Evolutionary conservation across 2,888 invertebrate species (phyloP).

Genomic region (Lasioglossum villosulum): DNA sequence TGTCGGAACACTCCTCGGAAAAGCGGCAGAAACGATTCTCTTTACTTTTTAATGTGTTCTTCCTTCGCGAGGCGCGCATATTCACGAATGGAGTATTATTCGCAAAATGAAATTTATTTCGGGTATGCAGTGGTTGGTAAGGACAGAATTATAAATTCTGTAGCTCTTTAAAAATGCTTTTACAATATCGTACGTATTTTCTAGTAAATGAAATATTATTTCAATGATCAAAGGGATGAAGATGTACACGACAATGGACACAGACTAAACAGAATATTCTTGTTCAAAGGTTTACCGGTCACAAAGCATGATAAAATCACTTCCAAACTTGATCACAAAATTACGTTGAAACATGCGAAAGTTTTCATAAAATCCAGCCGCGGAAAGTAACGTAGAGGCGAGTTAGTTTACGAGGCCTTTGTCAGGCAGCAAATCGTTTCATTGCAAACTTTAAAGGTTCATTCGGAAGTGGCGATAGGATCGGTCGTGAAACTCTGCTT

Average conservation of each 20-base stretch:
- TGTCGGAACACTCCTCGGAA: not conserved
- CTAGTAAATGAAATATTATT: not conserved
- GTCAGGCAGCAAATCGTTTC: not conserved
- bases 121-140: not conserved
- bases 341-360: not conserved
- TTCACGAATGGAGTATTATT: too few species aligned
- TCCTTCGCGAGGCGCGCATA: not conserved
- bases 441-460: not conserved
- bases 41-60: not conserved
- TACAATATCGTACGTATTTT: not conserved
- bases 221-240: not conserved
- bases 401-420: not conserved
- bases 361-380: not conserved
- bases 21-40: not conserved
- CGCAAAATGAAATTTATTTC: too few species aligned
- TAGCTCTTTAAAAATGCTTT: not conserved
- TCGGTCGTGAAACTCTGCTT: not conserved
- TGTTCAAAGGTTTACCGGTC: too few species aligned
- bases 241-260: not conserved
- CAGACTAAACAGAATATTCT: too few species aligned
- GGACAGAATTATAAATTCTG: not conserved
- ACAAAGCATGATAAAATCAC: too few species aligned
- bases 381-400: not conserved
- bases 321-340: too few species aligned
- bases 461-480: not conserved